Percentiles rank a stretch among this genome's conserved stretches.
phyloP scores from a whole-genome alignment of 2,888 invertebrate species.

The Metacarcinus magister region DNA sequence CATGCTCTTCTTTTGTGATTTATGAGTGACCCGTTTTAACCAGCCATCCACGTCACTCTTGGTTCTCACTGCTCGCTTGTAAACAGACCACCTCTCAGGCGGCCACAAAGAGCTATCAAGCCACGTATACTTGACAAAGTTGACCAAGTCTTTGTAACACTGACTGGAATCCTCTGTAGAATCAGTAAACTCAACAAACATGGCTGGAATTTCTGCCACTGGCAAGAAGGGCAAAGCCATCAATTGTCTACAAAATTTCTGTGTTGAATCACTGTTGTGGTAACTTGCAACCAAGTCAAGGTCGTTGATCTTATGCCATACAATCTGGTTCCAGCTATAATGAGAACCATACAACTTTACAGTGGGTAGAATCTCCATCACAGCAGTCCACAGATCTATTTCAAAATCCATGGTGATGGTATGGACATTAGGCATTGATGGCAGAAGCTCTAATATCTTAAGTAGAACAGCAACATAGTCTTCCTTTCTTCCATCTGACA shows the following conservation, averaged over 20 bases:
- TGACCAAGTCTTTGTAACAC: conserved; percentile 62
- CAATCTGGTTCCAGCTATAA: conserved; percentile 55
- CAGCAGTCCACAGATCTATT: conserved; percentile 45
- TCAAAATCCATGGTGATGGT: conserved; percentile 64
- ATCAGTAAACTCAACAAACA: conserved; percentile 64
- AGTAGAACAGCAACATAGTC: conserved; percentile 61
- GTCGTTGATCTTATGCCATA: conserved; percentile 57
- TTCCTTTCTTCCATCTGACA: conserved; percentile 64
- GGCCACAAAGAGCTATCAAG: conserved; percentile 54
- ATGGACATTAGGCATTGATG: conserved; percentile 19
- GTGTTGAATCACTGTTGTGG: conserved; percentile 65
- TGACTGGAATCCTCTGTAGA: conserved; percentile 63
- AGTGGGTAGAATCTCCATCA: conserved; percentile 49
- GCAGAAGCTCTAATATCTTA: conserved; percentile 61
- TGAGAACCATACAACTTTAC: conserved; percentile 54
- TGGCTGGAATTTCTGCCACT: conserved; percentile 60
- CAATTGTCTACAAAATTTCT: conserved; percentile 57
- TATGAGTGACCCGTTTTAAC: conserved; percentile 58
- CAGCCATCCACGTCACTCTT: conserved; percentile 63
- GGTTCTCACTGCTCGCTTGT: conserved; percentile 55
- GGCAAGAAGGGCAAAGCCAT: conserved; percentile 64
- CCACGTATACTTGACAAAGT: conserved; percentile 59
- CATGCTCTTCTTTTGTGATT: conserved; percentile 53
- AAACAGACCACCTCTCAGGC: conserved; percentile 52
- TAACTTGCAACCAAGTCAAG: conserved; percentile 59